Evolutionary conservation across 2,797 vertebrate species (phyloP).

Genomic region (Stomatorhinus walkeri): DNA sequence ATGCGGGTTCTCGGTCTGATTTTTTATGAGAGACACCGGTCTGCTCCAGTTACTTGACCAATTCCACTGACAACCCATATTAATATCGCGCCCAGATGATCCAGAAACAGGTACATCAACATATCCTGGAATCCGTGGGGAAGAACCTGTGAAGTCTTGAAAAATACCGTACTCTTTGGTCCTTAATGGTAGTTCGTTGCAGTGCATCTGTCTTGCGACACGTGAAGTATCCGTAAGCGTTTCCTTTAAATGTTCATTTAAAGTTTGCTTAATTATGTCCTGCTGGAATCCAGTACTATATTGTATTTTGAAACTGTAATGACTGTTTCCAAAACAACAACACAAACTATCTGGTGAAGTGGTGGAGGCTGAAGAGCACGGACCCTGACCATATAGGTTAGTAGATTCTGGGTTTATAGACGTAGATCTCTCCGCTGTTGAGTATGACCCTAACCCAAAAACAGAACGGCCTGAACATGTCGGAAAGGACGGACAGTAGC

Average conservation of each 20-base stretch:
- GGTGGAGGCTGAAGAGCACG: constrained; percentile 34
- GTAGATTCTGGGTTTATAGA: constrained; percentile 30
- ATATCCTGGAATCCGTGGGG: constrained; percentile 68
- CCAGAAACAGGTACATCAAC: constrained; percentile 63
- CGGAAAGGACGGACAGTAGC: constrained; percentile 46
- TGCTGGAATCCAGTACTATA: constrained; percentile 67
- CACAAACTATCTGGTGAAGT: constrained; percentile 57
- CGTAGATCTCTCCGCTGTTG: constrained; percentile 45
- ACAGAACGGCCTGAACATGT: constrained; percentile 44
- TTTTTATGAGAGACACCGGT: constrained; percentile 71
- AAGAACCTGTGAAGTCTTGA: constrained; percentile 66
- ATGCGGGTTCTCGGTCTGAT: constrained; percentile 70
- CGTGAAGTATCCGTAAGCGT: constrained; percentile 72
- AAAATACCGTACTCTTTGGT: constrained; percentile 65
- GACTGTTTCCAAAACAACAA: constrained; percentile 72
- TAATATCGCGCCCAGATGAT: constrained; percentile 66
- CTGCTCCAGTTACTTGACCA: constrained; percentile 74
- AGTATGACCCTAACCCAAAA: constrained; percentile 42
- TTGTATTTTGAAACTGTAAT: constrained; percentile 71
- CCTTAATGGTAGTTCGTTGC: constrained; percentile 58
- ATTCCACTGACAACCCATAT: constrained; percentile 75
- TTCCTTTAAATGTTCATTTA: constrained; percentile 65
- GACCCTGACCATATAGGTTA: constrained; percentile 33
- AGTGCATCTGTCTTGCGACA: constrained; percentile 55
- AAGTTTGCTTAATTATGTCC: constrained; percentile 62